Conservation (phyloP, 1,140 invertebrate species). For the Chelonus insularis region DNA sequence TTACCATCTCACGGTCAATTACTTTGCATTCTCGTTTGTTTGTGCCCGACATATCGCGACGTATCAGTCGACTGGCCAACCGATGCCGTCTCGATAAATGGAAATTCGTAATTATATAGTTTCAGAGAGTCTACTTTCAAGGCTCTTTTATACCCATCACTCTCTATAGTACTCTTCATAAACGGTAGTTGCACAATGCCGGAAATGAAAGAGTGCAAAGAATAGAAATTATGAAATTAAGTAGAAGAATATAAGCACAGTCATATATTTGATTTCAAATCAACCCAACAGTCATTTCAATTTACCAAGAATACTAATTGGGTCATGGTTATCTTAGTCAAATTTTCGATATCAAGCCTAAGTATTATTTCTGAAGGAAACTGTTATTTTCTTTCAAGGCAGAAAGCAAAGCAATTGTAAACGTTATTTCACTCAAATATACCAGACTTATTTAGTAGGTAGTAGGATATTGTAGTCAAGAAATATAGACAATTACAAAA, state of each 20-base stretch:
- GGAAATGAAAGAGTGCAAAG: constrained; percentile 6
- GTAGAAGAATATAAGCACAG: constrained; percentile 1
- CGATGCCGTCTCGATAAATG: constrained; percentile 27
- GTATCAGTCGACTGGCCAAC: constrained; percentile 30
- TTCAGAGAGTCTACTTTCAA: not conserved
- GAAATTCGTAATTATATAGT: not conserved
- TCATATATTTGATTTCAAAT: not conserved
- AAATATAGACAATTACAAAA: too few relatives aligned
- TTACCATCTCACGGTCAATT: constrained; percentile 16
- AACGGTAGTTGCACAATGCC: not conserved
- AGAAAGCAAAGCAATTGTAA: too few relatives aligned
- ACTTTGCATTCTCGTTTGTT: constrained; percentile 9
- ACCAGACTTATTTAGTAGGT: too few relatives aligned
- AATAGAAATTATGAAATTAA: constrained; percentile 8
- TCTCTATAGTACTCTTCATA: not conserved
- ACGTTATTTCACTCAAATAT: too few relatives aligned
- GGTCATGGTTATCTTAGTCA: constrained; percentile 14
- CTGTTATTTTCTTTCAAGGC: constrained; percentile 4
- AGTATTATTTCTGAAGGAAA: not conserved
- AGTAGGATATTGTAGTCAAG: too few relatives aligned
- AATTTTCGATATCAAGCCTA: not conserved
- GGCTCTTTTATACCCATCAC: not conserved
- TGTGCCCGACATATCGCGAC: constrained; percentile 19
- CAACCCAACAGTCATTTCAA: not conserved
- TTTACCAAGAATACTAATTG: constrained; percentile 12